phyloP scores from a whole-genome alignment of 2,888 invertebrate genomes.

The Lepeophtheirus nordmannii region DNA sequence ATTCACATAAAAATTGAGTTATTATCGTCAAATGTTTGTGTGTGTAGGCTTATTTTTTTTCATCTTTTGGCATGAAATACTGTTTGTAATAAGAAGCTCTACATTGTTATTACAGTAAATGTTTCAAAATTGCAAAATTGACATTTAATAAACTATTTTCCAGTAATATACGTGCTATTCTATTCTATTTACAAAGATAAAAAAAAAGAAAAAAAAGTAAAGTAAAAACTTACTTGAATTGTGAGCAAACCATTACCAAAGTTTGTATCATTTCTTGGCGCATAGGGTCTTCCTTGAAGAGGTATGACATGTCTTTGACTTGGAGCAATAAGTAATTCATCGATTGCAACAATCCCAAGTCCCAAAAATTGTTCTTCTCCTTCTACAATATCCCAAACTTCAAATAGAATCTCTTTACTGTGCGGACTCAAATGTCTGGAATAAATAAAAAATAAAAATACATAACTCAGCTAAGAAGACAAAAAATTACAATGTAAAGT shows the following conservation, averaged over 20 bases:
- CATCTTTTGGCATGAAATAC: too few species aligned
- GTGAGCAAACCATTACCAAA: background rate
- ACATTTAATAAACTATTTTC: too few species aligned
- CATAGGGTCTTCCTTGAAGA: conserved; percentile 16
- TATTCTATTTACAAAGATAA: too few species aligned
- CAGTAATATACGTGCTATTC: too few species aligned
- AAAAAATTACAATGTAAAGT: conserved; percentile 7
- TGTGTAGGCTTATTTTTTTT: too few species aligned
- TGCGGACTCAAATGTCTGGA: conserved; percentile 8
- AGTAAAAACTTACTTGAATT: background rate
- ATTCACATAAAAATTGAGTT: too few species aligned
- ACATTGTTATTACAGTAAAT: too few species aligned
- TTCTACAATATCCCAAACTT: conserved; percentile 18
- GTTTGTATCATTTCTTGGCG: background rate
- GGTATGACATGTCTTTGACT: conserved; percentile 22
- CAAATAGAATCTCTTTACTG: conserved; percentile 17
- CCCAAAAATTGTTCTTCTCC: conserved; percentile 14
- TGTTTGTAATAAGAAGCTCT: too few species aligned
- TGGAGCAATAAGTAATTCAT: conserved; percentile 7
- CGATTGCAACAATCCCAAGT: conserved; percentile 17
- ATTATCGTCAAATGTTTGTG: too few species aligned
- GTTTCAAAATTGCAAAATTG: too few species aligned
- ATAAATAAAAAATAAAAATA: background rate
- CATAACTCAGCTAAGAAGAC: background rate
- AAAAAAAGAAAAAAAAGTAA: too few species aligned